A percentile compares a stretch with the other conserved stretches of the same genome.
These are phyloP conservation scores for Sinella curviseta DNA, from an alignment of 1,140 invertebrate species.

Conservation along the genomic window DNA sequence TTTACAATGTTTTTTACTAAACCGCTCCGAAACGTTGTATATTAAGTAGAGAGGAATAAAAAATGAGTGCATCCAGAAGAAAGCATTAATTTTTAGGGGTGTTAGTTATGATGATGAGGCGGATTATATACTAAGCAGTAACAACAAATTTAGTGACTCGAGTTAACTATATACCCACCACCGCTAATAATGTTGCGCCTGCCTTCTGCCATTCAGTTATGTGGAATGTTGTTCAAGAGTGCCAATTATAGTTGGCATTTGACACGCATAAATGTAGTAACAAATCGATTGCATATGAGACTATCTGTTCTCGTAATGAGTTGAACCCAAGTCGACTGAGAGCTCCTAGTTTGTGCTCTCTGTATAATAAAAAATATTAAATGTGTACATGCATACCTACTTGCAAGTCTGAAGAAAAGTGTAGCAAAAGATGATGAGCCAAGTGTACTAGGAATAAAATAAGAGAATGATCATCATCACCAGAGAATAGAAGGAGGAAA, in stretches of 20 bases:
- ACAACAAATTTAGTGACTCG: not conserved
- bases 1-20: too few species aligned
- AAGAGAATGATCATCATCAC: not conserved
- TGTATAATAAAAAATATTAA: too few species aligned
- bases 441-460: not conserved
- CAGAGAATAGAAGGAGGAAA: not conserved
- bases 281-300: constrained; percentile 49
- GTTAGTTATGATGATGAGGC: constrained; percentile 17
- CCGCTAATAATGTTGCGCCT: not conserved
- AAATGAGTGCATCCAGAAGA: not conserved
- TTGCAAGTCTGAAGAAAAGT: too few species aligned
- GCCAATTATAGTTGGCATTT: constrained; percentile 50
- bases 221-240: constrained; percentile 42
- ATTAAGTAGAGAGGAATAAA: not conserved
- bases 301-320: constrained; percentile 18
- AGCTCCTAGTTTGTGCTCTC: not conserved
- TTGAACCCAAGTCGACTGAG: not conserved
- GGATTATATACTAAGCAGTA: too few species aligned
- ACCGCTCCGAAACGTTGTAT: too few species aligned
- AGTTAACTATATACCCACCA: not conserved
- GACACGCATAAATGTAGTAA: constrained; percentile 50
- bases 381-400: too few species aligned
- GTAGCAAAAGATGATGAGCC: not conserved
- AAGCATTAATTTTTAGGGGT: constrained; percentile 5
- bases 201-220: constrained; percentile 28